Percentiles rank a stretch among this genome's conserved stretches.
phyloP scores from a whole-genome alignment of 2,888 invertebrate species.

The Bombyx huttoni region DNA sequence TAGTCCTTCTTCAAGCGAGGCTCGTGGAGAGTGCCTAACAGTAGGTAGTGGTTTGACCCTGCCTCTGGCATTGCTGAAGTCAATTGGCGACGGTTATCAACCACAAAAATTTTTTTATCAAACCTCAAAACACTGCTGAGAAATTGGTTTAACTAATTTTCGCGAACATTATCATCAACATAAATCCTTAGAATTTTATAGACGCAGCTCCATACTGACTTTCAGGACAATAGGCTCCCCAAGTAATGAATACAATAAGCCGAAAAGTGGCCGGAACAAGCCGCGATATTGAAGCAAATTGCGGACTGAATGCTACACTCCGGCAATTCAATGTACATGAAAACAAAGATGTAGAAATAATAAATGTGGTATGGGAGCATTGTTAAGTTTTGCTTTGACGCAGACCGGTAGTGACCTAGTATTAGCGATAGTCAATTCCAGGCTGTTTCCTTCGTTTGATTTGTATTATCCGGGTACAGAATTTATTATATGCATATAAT shows the following conservation, averaged over 20 bases:
- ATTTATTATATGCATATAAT: too few species aligned
- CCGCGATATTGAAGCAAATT: constrained; percentile 58
- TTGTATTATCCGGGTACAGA: too few species aligned
- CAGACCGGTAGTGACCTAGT: too few species aligned
- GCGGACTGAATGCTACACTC: constrained; percentile 20
- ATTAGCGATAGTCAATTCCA: too few species aligned
- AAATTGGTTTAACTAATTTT: neutral
- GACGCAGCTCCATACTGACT: neutral
- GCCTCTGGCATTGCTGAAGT: too few species aligned
- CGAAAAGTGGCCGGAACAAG: constrained; percentile 42
- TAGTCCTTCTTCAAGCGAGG: too few species aligned
- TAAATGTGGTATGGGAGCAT: constrained; percentile 6
- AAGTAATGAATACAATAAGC: constrained; percentile 7
- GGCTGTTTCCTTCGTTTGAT: too few species aligned
- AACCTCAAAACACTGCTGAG: neutral
- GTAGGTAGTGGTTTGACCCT: too few species aligned
- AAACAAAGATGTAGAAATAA: constrained; percentile 8
- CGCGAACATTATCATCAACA: neutral
- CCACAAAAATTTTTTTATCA: too few species aligned
- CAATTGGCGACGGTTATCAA: too few species aligned
- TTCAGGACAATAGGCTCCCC: neutral
- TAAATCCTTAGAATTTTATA: neutral
- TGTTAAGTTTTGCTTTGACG: too few species aligned
- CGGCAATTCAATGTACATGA: constrained; percentile 14
- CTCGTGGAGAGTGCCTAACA: too few species aligned